Base-by-base conservation (phyloP, 2,888 invertebrate species). In the Anthrax anthrax region DNA sequence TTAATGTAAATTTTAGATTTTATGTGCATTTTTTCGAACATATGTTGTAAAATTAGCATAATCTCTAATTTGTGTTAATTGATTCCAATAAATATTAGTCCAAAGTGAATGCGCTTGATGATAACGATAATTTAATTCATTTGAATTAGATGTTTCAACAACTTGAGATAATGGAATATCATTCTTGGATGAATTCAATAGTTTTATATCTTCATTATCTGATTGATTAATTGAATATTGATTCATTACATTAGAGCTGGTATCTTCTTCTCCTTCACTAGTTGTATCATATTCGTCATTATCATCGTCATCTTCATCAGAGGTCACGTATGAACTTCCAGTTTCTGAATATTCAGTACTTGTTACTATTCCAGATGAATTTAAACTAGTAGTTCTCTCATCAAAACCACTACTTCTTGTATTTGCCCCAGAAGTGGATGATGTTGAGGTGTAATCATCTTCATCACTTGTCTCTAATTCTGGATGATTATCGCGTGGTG, bases 281-380 rank as follows among this genome's bases (percentile, higher is more conserved):
- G 49, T 4, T 10, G 5, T 38, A 16, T 37, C 43, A 13, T 18
- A 47, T 6, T 37, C 39, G 3, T 27, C 32, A 16, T 41, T 46
- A 17, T 42, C 32, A 5, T 54, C 43, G 39, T 51, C 46, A 18
- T 42, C 46, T 4, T 52, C 50, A 8, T 50, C 37, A 3, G 48
- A 42, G 2, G 50, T 47, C 9, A 16, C 18, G 13, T 38, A 50
- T 5, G 50, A 51, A 29, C 29, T 39, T 37, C 41, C 34, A 23
- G 54, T 54, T 5, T 60, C 60, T 2, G 61, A 58, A 17, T 17
- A 27, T 3, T 27, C 29, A 2, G 46, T 27, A 17, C 39, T 34
- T 17, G 47, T 43, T 17, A 60, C 61, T 46, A 65, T 64, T 3
- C 65, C 67, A 0, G 65, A 65, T 2, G 65, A 64, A 8, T 53